These are phyloP conservation scores for Gymnogyps californianus DNA, from an alignment of 2,113 vertebrate genomes.

Conservation along the genomic window DNA sequence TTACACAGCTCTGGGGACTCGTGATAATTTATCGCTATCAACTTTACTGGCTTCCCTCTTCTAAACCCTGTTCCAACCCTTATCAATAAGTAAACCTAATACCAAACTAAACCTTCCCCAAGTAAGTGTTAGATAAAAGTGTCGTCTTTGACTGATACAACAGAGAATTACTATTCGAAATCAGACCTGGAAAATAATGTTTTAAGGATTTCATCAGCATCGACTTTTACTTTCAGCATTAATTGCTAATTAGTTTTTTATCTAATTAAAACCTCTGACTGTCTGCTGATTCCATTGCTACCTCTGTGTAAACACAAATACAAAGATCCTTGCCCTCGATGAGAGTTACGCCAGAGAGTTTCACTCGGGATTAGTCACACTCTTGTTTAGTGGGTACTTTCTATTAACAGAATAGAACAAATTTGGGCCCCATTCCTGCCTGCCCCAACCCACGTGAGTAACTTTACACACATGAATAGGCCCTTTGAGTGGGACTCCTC, in stretches of 20 bases:
- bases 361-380: neutral
- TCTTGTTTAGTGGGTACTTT: neutral
- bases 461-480: neutral
- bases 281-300: neutral
- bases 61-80: neutral
- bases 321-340: neutral
- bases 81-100: slow-evolving; percentile 63
- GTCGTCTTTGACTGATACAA: neutral
- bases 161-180: neutral
- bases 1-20: slow-evolving; percentile 64
- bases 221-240: neutral
- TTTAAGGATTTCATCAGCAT: neutral
- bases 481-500: neutral
- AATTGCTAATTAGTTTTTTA: neutral
- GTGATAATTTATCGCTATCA: slow-evolving; percentile 67
- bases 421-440: neutral
- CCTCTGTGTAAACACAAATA: neutral
- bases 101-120: slow-evolving; percentile 22
- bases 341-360: neutral
- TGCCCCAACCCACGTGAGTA: neutral
- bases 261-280: neutral
- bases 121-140: slow-evolving; percentile 38
- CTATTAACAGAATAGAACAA: neutral
- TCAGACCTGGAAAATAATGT: neutral
- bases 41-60: slow-evolving; percentile 53